phyloP scores from a whole-genome alignment of 2,113 vertebrate species.

The Leiothrix lutea region DNA sequence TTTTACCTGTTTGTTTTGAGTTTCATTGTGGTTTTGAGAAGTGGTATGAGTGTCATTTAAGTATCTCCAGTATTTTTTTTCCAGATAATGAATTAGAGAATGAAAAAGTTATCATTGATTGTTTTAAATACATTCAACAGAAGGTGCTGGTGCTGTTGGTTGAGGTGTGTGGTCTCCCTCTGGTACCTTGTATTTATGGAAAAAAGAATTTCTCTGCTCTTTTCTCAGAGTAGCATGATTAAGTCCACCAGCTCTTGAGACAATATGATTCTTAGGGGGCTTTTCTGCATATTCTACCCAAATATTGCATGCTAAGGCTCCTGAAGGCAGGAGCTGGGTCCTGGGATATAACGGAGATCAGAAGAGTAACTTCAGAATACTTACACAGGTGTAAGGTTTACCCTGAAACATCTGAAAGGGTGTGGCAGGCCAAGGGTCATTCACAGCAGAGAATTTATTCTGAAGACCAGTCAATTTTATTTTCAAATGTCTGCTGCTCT shows the following conservation, averaged over 20 bases:
- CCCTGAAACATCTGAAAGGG: not conserved
- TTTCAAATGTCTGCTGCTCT: not conserved
- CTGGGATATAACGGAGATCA: not conserved
- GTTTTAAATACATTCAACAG: not conserved
- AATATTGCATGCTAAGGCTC: not conserved
- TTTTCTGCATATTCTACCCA: not conserved
- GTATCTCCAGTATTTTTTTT: not conserved
- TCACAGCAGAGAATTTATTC: not conserved
- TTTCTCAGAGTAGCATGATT: not conserved
- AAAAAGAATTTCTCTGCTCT: not conserved
- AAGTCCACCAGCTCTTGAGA: not conserved
- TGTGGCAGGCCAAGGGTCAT: not conserved
- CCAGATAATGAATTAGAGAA: not conserved
- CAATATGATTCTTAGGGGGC: not conserved
- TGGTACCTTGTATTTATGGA: not conserved
- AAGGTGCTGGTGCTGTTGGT: not conserved
- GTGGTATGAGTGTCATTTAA: not conserved
- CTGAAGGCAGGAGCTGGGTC: not conserved
- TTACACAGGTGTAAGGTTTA: accelerated
- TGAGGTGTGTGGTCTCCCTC: not conserved
- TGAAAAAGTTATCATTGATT: not conserved
- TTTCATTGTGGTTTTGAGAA: not conserved
- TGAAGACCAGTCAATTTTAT: not conserved
- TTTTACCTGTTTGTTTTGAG: not conserved
- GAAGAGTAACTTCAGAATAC: not conserved